Evolutionary conservation across 2,113 vertebrate genomes (phyloP), one percentile per base, ranked within the genome.

Genomic region (Corythaeola cristata): DNA sequence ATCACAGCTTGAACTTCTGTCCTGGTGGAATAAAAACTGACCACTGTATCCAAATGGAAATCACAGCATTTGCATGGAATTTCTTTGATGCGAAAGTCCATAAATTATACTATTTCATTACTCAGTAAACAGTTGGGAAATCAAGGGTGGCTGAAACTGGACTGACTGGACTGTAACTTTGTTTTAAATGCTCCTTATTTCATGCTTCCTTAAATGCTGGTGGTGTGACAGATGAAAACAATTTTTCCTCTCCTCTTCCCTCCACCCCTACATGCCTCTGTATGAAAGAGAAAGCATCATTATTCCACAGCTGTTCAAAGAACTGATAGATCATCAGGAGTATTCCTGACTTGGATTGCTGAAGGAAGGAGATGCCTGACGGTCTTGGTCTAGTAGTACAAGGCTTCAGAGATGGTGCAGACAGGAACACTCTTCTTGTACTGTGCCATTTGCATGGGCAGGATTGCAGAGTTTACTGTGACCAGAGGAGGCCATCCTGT

Each of bases 121-220:
- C 35, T n/a, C 24, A 63, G 37, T 28, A 77, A 86, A 69, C 12
- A 24, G 24, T 11, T 81, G 77, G 50, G 37, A 86, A 84, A 87
- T 81, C 11, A 45, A 67, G 45, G 27, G 50, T 78, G 26, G 32
- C 49, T 66, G 55, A 83, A 89, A 74, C n/a, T 24, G 27, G 39
- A 22, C 45, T 45, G 28, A 52, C 45, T 66, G 67, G 41, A 47
- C 16, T 30, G 26, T 23, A 91, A 41, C 55, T 84, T 81, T 94
- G 32, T 73, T 90, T 88, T 74, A 80, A 77, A 69, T 69, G 19
- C 13, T 72, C 39, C 24, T 81, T 66, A 32, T 87, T 93, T 86
- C 37, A 44, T 56, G 58, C 39, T 89, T 81, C 20, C 74, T 81
- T 84, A 53, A 74, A 55, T 50, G 20, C 30, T 91, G 39, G 10